These are phyloP conservation scores for Acronicta leporina DNA, from an alignment of 2,888 invertebrate species.

Conservation along the genomic window DNA sequence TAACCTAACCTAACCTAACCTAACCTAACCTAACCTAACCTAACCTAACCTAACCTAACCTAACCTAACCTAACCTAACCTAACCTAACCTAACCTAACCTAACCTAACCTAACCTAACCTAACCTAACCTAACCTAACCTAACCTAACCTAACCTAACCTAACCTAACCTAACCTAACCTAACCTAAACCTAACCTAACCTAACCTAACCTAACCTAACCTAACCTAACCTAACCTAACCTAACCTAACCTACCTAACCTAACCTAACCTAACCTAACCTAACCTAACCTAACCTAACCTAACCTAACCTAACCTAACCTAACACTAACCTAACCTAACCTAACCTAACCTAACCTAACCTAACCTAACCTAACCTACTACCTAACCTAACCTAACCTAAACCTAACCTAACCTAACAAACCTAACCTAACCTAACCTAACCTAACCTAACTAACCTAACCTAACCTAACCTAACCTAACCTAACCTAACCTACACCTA, in stretches of 20 bases:
- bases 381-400: slow-evolving; percentile 41
- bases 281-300: slow-evolving; percentile 34
- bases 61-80: slow-evolving; percentile 12
- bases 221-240: slow-evolving; percentile 17
- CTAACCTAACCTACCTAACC: slow-evolving; percentile 22
- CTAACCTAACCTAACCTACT: slow-evolving; percentile 30
- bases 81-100: slow-evolving; percentile 12
- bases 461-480: slow-evolving; percentile 13
- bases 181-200: not conserved
- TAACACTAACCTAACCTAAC: slow-evolving; percentile 18
- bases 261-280: not conserved
- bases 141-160: slow-evolving; percentile 12
- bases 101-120: not conserved
- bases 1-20: slow-evolving; percentile 37
- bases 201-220: slow-evolving; percentile 7
- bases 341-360: slow-evolving; percentile 34
- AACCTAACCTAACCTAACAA: slow-evolving; percentile 4
- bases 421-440: slow-evolving; percentile 7
- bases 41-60: slow-evolving; percentile 12
- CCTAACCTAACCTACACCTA: slow-evolving; percentile 2
- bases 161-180: slow-evolving; percentile 7
- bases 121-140: slow-evolving; percentile 1
- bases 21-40: slow-evolving; percentile 9
- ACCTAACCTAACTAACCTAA: slow-evolving; percentile 27
- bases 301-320: slow-evolving; percentile 35